Conservation (phyloP, 2,113 vertebrate genomes). For the Scomber japonicus region DNA sequence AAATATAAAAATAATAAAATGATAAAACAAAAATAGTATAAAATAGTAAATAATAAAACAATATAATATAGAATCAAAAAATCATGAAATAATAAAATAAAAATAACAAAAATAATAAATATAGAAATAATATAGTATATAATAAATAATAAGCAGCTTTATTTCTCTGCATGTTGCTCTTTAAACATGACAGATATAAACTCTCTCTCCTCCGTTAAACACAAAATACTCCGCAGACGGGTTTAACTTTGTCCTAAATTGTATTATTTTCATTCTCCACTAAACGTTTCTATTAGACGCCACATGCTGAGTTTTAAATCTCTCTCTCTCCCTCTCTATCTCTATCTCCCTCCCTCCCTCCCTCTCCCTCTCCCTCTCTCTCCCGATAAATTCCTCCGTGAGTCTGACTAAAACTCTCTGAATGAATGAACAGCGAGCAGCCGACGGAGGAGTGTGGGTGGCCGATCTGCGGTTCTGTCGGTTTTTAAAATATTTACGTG, state of each 20-base stretch:
- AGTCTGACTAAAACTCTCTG: conserved; percentile 6
- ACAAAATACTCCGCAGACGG: not conserved
- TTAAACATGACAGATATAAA: not conserved
- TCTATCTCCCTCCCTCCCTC: conserved; percentile 14
- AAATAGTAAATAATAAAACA: too few species aligned
- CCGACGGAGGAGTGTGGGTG: conserved; percentile 41
- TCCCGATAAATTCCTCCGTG: conserved; percentile 29
- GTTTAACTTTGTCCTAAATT: conserved; percentile 26
- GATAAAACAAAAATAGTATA: too few species aligned
- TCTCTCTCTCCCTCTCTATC: conserved; percentile 3
- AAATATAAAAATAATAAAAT: too few species aligned
- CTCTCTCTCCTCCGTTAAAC: not conserved
- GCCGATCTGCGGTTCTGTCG: not conserved
- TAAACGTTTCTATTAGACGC: conserved; percentile 35
- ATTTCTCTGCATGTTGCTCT: not conserved
- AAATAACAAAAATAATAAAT: too few species aligned
- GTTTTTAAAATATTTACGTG: conserved; percentile 55
- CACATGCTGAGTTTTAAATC: conserved; percentile 30
- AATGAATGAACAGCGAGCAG: not conserved
- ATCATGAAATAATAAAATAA: too few species aligned
- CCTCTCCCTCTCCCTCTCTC: conserved; percentile 12
- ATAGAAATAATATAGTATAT: too few species aligned
- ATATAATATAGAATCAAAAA: too few species aligned
- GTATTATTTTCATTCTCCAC: conserved; percentile 16
- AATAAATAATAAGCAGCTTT: too few species aligned